These are phyloP conservation scores for Caradrina kadenii DNA, from an alignment of 2,888 invertebrate species.

Conservation along the genomic window DNA sequence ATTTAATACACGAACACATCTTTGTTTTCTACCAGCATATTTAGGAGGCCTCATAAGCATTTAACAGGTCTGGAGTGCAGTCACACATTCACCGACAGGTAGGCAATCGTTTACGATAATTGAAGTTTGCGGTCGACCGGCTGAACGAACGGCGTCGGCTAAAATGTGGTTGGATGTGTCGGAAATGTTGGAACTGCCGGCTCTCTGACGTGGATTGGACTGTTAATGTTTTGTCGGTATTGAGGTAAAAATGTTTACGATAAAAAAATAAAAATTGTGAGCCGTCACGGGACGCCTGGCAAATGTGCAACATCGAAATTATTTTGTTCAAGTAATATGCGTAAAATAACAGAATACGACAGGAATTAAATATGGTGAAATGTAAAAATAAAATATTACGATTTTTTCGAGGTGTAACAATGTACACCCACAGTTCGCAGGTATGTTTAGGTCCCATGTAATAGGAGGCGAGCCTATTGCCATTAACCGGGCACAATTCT, in stretches of 20 bases:
- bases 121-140: constrained; percentile 63
- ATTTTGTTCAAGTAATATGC: too few relatives aligned
- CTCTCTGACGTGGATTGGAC: not conserved
- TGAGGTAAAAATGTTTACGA: not conserved
- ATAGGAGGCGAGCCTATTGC: too few relatives aligned
- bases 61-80: constrained; percentile 10
- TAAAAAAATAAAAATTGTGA: too few relatives aligned
- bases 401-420: too few relatives aligned
- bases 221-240: not conserved
- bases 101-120: constrained; percentile 60
- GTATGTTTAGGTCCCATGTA: too few relatives aligned
- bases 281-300: too few relatives aligned
- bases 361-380: too few relatives aligned
- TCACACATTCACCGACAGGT: constrained; percentile 15
- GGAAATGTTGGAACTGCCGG: not conserved
- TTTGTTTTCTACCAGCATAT: constrained; percentile 2
- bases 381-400: too few relatives aligned
- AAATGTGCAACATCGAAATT: too few relatives aligned
- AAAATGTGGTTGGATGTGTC: constrained; percentile 15
- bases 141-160: constrained; percentile 40
- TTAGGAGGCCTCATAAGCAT: constrained; percentile 7
- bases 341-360: too few relatives aligned
- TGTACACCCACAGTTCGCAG: too few relatives aligned
- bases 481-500: too few relatives aligned
- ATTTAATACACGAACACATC: not conserved